phyloP scores from a whole-genome alignment of 2,797 vertebrate genomes.

The Antennarius maculatus region DNA sequence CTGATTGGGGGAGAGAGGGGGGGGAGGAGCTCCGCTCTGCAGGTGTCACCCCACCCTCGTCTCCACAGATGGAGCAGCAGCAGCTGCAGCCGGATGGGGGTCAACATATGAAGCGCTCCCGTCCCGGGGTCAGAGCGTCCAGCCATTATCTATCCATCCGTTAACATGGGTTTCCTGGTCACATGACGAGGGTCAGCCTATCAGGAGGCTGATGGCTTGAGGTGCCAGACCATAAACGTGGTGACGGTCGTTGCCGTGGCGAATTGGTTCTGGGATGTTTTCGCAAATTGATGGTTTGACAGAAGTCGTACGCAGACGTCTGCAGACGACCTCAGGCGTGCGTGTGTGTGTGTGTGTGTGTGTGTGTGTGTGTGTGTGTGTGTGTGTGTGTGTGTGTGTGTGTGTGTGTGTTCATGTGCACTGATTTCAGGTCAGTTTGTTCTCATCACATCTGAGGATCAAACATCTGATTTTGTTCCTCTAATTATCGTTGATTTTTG shows the following conservation, averaged over 20 bases:
- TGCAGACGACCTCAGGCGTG: background rate
- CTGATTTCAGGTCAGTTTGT: constrained; percentile 10
- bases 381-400: constrained; percentile 11
- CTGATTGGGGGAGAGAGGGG: background rate
- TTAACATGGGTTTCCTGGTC: no score
- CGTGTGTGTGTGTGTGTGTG: constrained; percentile 9
- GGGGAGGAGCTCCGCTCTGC: background rate
- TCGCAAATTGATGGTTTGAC: no score
- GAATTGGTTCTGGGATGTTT: no score
- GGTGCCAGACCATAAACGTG: no score
- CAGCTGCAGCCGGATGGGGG: background rate
- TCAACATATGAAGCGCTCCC: background rate
- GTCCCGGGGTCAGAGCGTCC: background rate
- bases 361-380: constrained; percentile 7
- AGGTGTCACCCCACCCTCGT: background rate
- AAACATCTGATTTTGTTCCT: constrained; percentile 15
- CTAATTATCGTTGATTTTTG: constrained; percentile 11
- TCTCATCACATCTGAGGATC: constrained; percentile 3
- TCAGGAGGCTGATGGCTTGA: no score
- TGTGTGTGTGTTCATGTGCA: background rate
- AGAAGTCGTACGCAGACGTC: no score
- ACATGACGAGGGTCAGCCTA: no score
- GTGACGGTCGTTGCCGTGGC: no score
- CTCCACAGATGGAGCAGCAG: background rate
- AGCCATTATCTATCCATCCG: no score